phyloP scores from a whole-genome alignment of 2,797 vertebrate genomes.

The Hydrolagus colliei region DNA sequence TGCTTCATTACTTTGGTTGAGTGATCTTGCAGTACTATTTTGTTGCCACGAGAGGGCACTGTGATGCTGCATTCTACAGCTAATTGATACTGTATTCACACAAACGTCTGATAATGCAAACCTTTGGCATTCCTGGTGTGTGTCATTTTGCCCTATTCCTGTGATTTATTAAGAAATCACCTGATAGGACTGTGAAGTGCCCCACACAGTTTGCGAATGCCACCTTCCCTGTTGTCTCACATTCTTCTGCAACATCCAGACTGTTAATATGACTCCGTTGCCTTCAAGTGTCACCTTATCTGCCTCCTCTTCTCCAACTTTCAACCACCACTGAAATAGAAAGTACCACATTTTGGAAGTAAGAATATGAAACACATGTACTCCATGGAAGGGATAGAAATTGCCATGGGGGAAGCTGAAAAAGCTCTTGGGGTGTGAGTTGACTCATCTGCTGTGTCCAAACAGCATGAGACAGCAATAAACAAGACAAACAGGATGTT shows the following conservation, averaged over 20 bases:
- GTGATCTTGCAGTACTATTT: not conserved
- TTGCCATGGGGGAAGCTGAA: no score
- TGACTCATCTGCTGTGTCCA: no score
- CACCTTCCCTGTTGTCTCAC: not conserved
- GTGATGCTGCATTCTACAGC: not conserved
- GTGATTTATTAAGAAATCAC: not conserved
- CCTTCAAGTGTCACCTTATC: not conserved
- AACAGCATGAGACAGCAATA: no score
- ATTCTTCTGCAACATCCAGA: not conserved
- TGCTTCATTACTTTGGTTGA: no score
- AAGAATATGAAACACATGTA: no score
- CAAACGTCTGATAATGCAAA: no score
- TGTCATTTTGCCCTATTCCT: not conserved
- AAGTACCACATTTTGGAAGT: no score
- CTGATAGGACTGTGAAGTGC: not conserved
- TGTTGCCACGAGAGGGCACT: slow-evolving; percentile 14
- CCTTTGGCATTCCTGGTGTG: not conserved
- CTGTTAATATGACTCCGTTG: not conserved
- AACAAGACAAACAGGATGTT: no score
- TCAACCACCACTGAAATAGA: not conserved
- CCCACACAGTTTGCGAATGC: not conserved
- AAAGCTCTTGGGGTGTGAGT: no score
- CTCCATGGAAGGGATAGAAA: no score
- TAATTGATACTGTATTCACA: not conserved
- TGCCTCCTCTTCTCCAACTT: not conserved